Base-by-base conservation (phyloP, 2,888 invertebrate species). In the Chaitophorus viminalis region DNA sequence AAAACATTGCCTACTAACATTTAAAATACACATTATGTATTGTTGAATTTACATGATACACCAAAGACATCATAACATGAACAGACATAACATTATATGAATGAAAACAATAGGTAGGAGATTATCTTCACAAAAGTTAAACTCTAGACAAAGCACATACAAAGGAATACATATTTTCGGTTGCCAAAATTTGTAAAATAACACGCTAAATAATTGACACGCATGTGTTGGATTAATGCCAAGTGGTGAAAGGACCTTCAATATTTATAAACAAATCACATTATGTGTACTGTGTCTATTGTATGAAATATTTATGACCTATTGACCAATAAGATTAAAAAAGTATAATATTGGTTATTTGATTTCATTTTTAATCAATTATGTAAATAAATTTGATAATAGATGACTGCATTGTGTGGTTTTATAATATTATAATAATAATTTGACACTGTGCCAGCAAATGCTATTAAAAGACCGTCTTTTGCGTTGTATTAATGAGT, bases 1-100 rank as follows among this genome's bases (percentile, higher is more conserved):
- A 91, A 90, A 92, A 92, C 85, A 90, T 92, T 92, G 90, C 79
- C 90, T 83, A 75, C 39, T 81, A n/a, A 74, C 36, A 52, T 89
- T 77, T 31, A 76, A 82, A 89, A 60, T 46, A 81, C 72, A 81
- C 87, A 81, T 75, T 9, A 60, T 77, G 11, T 65, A 25, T 68
- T 68, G 65, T 6, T 88, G 18, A 31, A 72, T 72, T 72, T 11
- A 70, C 75, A 70, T 68, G n/a, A 74, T 76, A 74, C 14, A 79
- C 72, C 11, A 21, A 77, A 88, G 33, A 88, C 78, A 76, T 82
- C 1, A 25, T 60, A 46, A 52, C n/a, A 70, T 33, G 21, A 9
- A 17, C 29, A 77, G 18, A 31, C 65, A 85, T 68, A 33, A 70
- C 33, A 31, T 33, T 52, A 39, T 31, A 83, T 36, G 33, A 54